Conservation (phyloP, 2,113 vertebrate species). For the Alethe castanea region DNA sequence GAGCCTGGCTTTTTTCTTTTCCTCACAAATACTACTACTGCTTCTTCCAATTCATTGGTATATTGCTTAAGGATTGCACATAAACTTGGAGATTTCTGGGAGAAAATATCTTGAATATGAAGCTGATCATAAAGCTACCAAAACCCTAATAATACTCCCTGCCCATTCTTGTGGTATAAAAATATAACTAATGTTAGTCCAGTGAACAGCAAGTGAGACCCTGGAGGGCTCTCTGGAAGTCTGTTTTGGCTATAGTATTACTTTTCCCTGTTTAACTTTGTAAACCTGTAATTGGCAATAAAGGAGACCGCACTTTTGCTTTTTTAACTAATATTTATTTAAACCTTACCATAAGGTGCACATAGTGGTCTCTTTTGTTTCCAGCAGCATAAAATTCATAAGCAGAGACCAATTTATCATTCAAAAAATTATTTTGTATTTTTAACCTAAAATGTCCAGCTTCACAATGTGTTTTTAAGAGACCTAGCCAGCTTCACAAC, state of each 20-base stretch:
- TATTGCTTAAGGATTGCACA: constrained; percentile 32
- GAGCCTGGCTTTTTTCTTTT: constrained; percentile 16
- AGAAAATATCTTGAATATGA: constrained; percentile 21
- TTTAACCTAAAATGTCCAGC: constrained; percentile 31
- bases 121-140: constrained; percentile 53
- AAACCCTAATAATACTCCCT: constrained; percentile 24
- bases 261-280: constrained; percentile 56
- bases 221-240: constrained; percentile 41
- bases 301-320: constrained; percentile 61
- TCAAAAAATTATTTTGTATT: constrained; percentile 45
- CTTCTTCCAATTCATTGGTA: constrained; percentile 12
- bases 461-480: constrained; percentile 16
- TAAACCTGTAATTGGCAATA: constrained; percentile 70
- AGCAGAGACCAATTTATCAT: constrained; percentile 37
- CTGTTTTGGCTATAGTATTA: constrained; percentile 48
- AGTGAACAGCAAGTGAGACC: constrained; percentile 40
- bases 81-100: constrained; percentile 27
- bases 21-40: background rate
- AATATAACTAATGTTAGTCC: constrained; percentile 42
- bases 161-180: constrained; percentile 51
- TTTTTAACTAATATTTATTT: constrained; percentile 69
- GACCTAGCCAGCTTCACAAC: background rate
- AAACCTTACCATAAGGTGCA: constrained; percentile 65
- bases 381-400: constrained; percentile 52
- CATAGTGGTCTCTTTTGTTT: constrained; percentile 63